These are phyloP conservation scores for Drosophila parvula DNA, from an alignment of 1,140 invertebrate species.

Conservation along the genomic window DNA sequence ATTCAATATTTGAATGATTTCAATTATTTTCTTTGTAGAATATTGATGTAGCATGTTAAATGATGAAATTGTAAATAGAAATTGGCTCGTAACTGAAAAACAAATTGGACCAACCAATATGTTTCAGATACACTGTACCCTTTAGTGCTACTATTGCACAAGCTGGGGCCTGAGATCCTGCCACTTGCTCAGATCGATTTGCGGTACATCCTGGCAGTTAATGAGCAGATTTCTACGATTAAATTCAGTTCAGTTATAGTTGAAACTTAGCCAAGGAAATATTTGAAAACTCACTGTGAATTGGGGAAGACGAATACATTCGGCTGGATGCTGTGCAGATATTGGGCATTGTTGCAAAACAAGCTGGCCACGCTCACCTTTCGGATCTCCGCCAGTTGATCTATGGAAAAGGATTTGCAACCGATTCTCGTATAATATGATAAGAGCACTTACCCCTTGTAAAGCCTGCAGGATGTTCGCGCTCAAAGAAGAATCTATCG, in stretches of 20 bases:
- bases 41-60: background rate
- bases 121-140: background rate
- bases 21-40: background rate
- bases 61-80: background rate
- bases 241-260: background rate
- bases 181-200: constrained; percentile 88
- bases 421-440: background rate
- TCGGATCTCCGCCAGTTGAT: constrained; percentile 93
- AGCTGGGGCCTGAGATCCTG: constrained; percentile 80
- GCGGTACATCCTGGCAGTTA: constrained; percentile 87
- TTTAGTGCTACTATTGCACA: constrained; percentile 19
- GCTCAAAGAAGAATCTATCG: constrained; percentile 94
- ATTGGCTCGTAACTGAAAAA: constrained; percentile 3
- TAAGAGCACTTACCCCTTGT: constrained; percentile 86
- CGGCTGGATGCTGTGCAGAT: constrained; percentile 90
- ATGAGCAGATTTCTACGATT: constrained; percentile 84
- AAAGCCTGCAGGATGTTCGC: constrained; percentile 88
- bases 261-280: background rate
- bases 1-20: background rate
- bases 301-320: constrained; percentile 86
- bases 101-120: constrained; percentile 22
- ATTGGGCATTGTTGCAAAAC: constrained; percentile 92
- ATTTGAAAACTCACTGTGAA: constrained; percentile 47
- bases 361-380: constrained; percentile 92
- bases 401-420: constrained; percentile 84